Evolutionary conservation across 2,113 vertebrate species (phyloP), one percentile per base, ranked within the genome.

Genomic region (Lucifuga dentata): DNA sequence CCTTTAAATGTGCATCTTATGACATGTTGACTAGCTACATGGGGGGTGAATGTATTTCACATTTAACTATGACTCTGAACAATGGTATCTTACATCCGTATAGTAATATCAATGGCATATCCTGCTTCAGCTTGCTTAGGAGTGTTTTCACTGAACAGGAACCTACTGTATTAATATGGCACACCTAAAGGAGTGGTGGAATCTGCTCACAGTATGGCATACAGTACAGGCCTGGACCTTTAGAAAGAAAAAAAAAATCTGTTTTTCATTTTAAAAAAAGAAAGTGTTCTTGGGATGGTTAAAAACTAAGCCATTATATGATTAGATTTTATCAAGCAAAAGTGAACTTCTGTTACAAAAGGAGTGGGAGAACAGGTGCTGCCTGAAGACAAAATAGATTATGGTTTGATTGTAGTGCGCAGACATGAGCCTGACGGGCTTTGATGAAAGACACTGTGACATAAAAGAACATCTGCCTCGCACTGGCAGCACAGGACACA

Each of bases 141-240:
- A 19, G 26, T 56, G 61, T 81, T 77, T 74, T 83, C 60, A 62
- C 56, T 79, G 68, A 88, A 90, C 86, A 88, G 81, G 69, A 86
- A 80, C 61, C 39, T 21, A 63, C 52, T 50, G 72, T 71, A 48
- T 40, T 75, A 86, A 83, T 80, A 84, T 58, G 80, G 78, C 88
- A 88, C 85, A 85, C 86, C 85, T 88, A 58, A 84, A 86, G 83
- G 81, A 88, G 76, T 73, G 84, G 48, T 66, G 63, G 68, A 67
- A 83, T 60, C 46, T 36, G 26, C 33, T 68, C 20, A 65, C 39
- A 62, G 45, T 35, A 29, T 35, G 36, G 35, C n/a, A 64, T 15
- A 43, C 29, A 69, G 33, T 8, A 53, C 33, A 75, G 39, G 17
- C 33, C 26, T 39, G 15, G 24, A 46, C 26, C 29, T 52, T 41